phyloP scores from a whole-genome alignment of 2,888 invertebrate species.

The Candidula unifasciata region DNA sequence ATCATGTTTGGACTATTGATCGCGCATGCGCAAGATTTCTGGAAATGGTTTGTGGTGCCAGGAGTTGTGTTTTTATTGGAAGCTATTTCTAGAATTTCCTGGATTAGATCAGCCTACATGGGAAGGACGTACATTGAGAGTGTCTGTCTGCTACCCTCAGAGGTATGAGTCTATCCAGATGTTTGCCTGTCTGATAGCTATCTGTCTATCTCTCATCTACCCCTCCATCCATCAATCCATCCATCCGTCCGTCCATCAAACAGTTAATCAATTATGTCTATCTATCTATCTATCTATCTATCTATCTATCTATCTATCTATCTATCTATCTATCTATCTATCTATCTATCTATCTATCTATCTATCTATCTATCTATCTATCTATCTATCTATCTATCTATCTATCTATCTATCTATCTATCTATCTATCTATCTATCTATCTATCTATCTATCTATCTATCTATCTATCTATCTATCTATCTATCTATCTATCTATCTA shows the following conservation, averaged over 20 bases:
- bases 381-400: not conserved
- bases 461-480: not conserved
- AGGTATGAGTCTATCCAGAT: slow-evolving; percentile 81
- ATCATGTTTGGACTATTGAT: slow-evolving; percentile 90
- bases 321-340: not conserved
- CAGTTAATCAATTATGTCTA: not conserved
- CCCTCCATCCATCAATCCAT: not conserved
- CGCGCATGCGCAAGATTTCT: slow-evolving; percentile 93
- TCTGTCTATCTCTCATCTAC: slow-evolving; percentile 6
- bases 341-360: not conserved
- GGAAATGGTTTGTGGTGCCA: slow-evolving; percentile 94
- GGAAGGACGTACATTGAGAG: slow-evolving; percentile 88
- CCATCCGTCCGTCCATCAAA: not conserved
- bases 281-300: not conserved
- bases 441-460: not conserved
- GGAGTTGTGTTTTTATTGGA: slow-evolving; percentile 88
- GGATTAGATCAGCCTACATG: slow-evolving; percentile 31
- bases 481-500: not conserved
- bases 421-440: slow-evolving; percentile 18
- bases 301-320: not conserved
- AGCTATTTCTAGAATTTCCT: slow-evolving; percentile 64
- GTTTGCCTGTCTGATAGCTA: too few relatives aligned
- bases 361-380: slow-evolving; percentile 89
- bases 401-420: not conserved
- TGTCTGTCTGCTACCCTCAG: slow-evolving; percentile 90